Base-by-base conservation (phyloP, 2,113 vertebrate species). In the Clinocottus analis region DNA sequence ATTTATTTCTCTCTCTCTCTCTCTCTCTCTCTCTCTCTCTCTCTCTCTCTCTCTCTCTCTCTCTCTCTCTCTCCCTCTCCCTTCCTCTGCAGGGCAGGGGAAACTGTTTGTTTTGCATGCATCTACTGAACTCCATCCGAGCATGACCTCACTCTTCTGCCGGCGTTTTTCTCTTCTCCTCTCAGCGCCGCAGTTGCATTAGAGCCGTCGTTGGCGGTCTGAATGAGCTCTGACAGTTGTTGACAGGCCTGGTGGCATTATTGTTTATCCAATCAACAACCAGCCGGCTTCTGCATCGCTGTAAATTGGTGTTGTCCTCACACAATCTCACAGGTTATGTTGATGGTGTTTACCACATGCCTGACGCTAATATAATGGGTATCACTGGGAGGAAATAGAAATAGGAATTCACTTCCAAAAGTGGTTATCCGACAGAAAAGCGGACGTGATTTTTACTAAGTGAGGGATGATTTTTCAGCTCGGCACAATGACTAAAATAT, bases 81-180 rank as follows among this genome's bases (percentile, higher is more conserved):
- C 64, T 59, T 61, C 74, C 73, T 85, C 85, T 88, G 71, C 82
- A 70, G 79, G 45, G 70, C 87, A 61, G 58, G 56, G 78, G 75
- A 47, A 27, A 45, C 41, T 72, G 66, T 84, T 79, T 66, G 75
- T 31, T 68, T 82, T 87, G 72, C 67, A 81, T 69, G 82, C 59
- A 23, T 45, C 75, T 31, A 27, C n/a, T 76, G 77, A 55, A 70
- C 71, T 86, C 74, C 69, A 51, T 62, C 80, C 60, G 73, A 75
- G 79, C 82, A 31, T 85, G 79, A 58, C 73, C 79, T 86, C n/a
- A 85, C 75, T 80, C 86, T 83, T 85, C 83, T 68, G 43, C 58
- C 25, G 23, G 60, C 80, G 75, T 65, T 84, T 85, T 85, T 72
- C 58, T 65, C 6, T 33, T 31, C 4, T 31, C 3, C 56, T 14